A percentile compares a stretch with the other conserved stretches of the same genome.
phyloP scores from a whole-genome alignment of 2,888 invertebrate genomes.

The Cosmorhoe ocellata region DNA sequence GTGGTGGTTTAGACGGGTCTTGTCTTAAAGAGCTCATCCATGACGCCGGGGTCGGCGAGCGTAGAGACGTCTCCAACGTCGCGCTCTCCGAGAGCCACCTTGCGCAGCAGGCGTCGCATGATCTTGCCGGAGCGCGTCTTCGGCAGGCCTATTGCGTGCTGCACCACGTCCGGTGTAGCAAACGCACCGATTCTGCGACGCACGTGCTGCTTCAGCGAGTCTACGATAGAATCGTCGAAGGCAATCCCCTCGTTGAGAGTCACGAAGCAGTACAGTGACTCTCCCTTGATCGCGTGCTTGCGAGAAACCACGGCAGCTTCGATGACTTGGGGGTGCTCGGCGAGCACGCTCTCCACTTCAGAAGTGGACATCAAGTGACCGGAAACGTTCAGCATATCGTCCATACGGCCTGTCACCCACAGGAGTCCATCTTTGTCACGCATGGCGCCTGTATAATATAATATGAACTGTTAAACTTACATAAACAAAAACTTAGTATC shows the following conservation, averaged over 20 bases:
- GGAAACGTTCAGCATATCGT: conserved; percentile 99
- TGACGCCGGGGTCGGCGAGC: conserved; percentile 94
- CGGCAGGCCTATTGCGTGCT: conserved; percentile 96
- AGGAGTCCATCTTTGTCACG: conserved; percentile 97
- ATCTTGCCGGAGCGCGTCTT: conserved; percentile 99
- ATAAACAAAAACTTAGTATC: no score
- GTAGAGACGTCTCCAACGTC: conserved; percentile 97
- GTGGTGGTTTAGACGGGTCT: conserved; percentile 72
- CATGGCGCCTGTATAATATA: conserved; percentile 90
- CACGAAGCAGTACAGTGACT: conserved; percentile 98
- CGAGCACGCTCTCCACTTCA: conserved; percentile 92
- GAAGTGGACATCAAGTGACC: conserved; percentile 99
- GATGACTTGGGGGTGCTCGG: conserved; percentile 89
- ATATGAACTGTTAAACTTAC: no score
- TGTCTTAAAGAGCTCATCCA: conserved; percentile 89
- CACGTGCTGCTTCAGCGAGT: conserved; percentile 89
- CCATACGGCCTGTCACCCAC: conserved; percentile 98
- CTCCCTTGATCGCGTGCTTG: conserved; percentile 97
- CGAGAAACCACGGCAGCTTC: conserved; percentile 98
- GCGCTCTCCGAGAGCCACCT: conserved; percentile 94
- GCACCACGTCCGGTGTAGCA: conserved; percentile 96
- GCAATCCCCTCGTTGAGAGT: conserved; percentile 90
- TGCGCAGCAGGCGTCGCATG: conserved; percentile 96
- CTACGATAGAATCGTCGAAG: conserved; percentile 87
- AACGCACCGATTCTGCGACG: conserved; percentile 97